Percentiles rank a stretch among this genome's conserved stretches.
Conservation (phyloP, 2,113 vertebrate species). For the Poeciliopsis prolifica region DNA sequence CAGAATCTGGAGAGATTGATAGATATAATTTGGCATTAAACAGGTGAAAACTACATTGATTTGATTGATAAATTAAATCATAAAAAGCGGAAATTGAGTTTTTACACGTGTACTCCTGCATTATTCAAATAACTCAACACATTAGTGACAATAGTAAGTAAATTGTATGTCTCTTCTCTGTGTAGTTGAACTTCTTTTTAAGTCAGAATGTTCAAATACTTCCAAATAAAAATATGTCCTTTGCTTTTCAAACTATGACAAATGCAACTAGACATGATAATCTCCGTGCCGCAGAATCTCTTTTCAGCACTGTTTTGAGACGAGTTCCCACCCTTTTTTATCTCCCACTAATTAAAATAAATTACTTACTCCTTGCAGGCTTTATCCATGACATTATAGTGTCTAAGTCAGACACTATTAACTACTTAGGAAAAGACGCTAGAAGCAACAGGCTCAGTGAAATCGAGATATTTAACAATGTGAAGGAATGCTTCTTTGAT, state of each 20-base stretch:
- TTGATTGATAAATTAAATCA: too few species aligned
- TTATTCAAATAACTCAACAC: too few species aligned
- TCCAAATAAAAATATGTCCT: constrained; percentile 26
- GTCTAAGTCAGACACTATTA: constrained; percentile 58
- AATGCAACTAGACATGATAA: constrained; percentile 26
- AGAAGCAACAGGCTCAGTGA: constrained; percentile 29
- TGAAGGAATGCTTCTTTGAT: constrained; percentile 72
- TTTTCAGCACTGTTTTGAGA: constrained; percentile 22
- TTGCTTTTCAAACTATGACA: constrained; percentile 7
- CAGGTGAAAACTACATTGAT: too few species aligned
- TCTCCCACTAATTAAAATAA: constrained; percentile 53
- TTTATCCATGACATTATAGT: constrained; percentile 62
- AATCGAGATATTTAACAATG: constrained; percentile 68
- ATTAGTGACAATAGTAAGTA: too few species aligned
- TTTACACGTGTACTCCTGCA: too few species aligned
- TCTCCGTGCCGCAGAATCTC: constrained; percentile 20
- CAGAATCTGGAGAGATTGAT: too few species aligned
- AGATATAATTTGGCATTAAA: too few species aligned
- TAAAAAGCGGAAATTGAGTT: too few species aligned
- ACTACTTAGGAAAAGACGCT: constrained; percentile 37
- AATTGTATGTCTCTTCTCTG: too few species aligned
- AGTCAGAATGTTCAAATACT: neutral
- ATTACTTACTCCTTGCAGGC: constrained; percentile 50
- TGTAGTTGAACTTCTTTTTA: too few species aligned
- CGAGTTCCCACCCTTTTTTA: constrained; percentile 52